Base-by-base conservation (phyloP, 2,888 invertebrate species). In the Drosophila anomelani region DNA sequence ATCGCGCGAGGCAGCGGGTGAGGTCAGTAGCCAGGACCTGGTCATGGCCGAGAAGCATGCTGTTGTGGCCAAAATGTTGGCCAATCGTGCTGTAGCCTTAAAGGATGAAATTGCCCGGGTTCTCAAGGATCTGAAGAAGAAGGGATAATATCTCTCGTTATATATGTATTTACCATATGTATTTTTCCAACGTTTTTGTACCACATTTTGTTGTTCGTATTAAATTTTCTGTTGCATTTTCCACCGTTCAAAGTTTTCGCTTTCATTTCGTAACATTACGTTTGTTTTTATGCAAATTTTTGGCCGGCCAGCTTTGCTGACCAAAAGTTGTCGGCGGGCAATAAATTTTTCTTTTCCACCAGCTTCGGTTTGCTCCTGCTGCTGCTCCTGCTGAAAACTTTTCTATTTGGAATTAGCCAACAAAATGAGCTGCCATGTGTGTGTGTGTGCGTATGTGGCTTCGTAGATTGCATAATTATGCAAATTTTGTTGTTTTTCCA, bases 391-490 rank as follows among this genome's bases (percentile, higher is more conserved):
- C 17, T 41, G 69, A 36, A 68, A 68, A 68, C 20, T 68, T 68
- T 68, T 56, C 67, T 68, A 56, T 68, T 68, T 69, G 70, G 69
- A 69, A 57, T 68, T 69, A 44, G 68, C 69, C 47, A 34, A 44
- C 58, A 10, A 68, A 68, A 49, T 62, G 58, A 26, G 57, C 47
- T 51, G 39, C 55, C 67, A 44, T 57, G 68, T 49, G 67, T 59
- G 66, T 20, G 76, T 58, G 75, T 58, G 64, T 20, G 76, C 58
- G 73, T 69, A 63, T 15, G 20, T 10, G 58, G 61, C 57, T 67
- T 79, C 68, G 78, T 81, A 87, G 85, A 89, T 90, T 90, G 88
- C 90, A 90, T 89, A 88, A 88, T 88, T 90, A 90, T 88, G 88
- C 83, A 90, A 88, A 90, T 90, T 81, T 73, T 78, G 74, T 80